These are phyloP conservation scores for Hippocampus zosterae DNA, from an alignment of 2,113 vertebrate species.

Conservation along the genomic window DNA sequence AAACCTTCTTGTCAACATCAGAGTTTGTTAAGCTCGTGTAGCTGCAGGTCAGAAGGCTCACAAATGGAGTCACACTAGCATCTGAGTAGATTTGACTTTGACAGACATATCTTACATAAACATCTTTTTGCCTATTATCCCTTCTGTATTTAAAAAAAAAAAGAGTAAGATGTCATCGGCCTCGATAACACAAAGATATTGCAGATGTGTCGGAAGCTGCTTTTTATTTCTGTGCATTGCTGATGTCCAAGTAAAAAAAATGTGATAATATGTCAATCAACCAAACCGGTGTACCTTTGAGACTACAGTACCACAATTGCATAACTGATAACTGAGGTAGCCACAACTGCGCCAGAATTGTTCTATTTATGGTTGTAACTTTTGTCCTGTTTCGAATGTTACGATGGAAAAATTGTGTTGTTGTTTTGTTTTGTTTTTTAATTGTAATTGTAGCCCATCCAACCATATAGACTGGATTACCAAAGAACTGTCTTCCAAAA, in stretches of 20 bases:
- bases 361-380: too few relatives aligned
- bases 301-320: too few relatives aligned
- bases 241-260: not conserved
- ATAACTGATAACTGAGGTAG: too few relatives aligned
- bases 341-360: too few relatives aligned
- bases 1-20: not conserved
- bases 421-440: too few relatives aligned
- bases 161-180: not conserved
- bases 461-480: too few relatives aligned
- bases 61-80: not conserved
- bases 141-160: not conserved
- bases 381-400: too few relatives aligned
- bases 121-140: not conserved
- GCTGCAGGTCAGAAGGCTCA: not conserved
- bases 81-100: constrained; percentile 3
- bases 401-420: too few relatives aligned
- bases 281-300: not conserved
- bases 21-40: not conserved
- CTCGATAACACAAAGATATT: not conserved
- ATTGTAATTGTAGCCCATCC: too few relatives aligned
- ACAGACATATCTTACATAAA: not conserved
- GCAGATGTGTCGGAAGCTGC: not conserved
- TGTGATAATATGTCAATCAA: not conserved
- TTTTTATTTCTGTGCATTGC: not conserved
- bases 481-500: too few relatives aligned